phyloP scores from a whole-genome alignment of 1,140 invertebrate genomes.

The Varroa destructor region DNA sequence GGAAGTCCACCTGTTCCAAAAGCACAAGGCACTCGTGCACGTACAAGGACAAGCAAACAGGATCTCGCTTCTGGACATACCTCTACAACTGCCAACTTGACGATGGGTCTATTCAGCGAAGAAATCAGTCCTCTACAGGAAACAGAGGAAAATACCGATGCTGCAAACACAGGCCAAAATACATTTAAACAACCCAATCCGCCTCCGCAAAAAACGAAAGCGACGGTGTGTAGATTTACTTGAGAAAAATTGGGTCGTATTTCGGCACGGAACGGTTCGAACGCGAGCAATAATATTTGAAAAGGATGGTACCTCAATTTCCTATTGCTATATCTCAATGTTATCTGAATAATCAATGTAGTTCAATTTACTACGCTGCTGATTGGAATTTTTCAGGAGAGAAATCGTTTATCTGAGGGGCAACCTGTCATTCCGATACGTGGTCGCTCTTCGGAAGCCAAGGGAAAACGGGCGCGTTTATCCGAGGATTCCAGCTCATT shows the following conservation, averaged over 20 bases:
- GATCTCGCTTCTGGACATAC: background rate
- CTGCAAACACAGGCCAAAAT: background rate
- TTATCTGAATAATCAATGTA: too few relatives aligned
- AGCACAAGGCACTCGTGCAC: too few relatives aligned
- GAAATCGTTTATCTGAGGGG: background rate
- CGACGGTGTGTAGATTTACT: background rate
- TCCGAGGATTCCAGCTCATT: background rate
- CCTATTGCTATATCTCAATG: too few relatives aligned
- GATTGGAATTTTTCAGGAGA: background rate
- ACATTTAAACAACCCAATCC: background rate
- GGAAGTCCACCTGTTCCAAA: too few relatives aligned
- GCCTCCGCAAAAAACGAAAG: background rate
- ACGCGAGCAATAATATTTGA: background rate
- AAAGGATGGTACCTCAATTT: too few relatives aligned
- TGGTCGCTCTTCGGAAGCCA: background rate
- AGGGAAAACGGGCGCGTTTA: background rate
- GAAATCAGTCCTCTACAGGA: slow-evolving; percentile 13
- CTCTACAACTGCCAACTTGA: background rate
- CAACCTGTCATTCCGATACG: background rate
- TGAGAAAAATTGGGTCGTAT: background rate
- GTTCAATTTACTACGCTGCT: background rate
- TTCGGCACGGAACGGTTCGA: background rate
- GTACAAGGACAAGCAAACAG: background rate
- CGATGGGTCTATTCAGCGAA: background rate
- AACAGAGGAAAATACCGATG: background rate